These are phyloP conservation scores for Champsocephalus esox DNA, from an alignment of 2,797 vertebrate species.

Conservation along the genomic window DNA sequence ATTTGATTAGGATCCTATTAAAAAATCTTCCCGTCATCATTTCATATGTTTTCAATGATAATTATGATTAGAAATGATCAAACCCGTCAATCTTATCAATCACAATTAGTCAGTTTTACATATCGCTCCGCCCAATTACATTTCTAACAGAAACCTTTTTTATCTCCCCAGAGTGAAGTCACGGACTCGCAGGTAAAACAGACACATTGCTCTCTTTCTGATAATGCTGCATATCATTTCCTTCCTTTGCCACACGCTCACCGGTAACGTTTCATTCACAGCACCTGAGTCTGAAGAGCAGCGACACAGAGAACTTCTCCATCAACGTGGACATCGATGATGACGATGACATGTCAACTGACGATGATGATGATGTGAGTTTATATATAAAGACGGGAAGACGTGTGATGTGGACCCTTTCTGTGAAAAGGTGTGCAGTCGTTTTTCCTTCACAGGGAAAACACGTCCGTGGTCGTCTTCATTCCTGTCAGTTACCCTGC, in stretches of 20 bases:
- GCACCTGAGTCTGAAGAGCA: constrained; percentile 74
- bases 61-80: too few species aligned
- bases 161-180: constrained; percentile 71
- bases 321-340: constrained; percentile 77
- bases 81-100: too few species aligned
- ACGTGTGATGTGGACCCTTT: neutral
- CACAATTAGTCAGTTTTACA: too few species aligned
- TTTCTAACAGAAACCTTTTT: constrained; percentile 14
- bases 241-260: neutral
- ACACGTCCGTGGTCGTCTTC: too few species aligned
- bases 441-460: too few species aligned
- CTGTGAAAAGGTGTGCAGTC: neutral
- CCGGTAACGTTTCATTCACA: constrained; percentile 29
- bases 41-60: too few species aligned
- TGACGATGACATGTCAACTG: constrained; percentile 74
- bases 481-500: too few species aligned
- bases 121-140: too few species aligned
- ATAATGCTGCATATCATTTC: neutral
- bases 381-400: neutral
- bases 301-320: constrained; percentile 82
- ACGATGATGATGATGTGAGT: constrained; percentile 80
- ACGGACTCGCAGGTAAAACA: constrained; percentile 74
- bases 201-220: neutral
- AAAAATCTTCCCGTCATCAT: too few species aligned
- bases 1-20: too few species aligned